Percentiles rank a stretch among this genome's conserved stretches.
phyloP scores from a whole-genome alignment of 1,140 invertebrate genomes.

The Habropoda laboriosa region DNA sequence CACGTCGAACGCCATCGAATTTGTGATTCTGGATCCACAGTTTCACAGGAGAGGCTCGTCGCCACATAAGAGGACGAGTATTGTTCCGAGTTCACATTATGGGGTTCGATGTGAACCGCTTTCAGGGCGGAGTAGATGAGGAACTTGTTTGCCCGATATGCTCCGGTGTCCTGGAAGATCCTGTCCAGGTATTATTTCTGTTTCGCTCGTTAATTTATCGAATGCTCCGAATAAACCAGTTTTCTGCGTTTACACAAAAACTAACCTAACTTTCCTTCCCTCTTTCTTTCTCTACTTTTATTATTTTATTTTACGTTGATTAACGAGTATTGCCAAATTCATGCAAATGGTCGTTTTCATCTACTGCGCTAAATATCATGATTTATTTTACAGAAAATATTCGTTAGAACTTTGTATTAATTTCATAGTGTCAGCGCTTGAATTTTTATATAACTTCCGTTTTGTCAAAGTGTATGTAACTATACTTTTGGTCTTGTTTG shows the following conservation, averaged over 20 bases:
- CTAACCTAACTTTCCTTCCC: slow-evolving; percentile 36
- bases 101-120: slow-evolving; percentile 94
- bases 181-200: slow-evolving; percentile 88
- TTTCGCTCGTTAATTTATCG: background rate
- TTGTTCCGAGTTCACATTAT: slow-evolving; percentile 79
- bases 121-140: slow-evolving; percentile 95
- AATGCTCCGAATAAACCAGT: background rate
- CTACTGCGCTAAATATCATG: background rate
- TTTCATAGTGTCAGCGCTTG: background rate
- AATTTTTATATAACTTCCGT: slow-evolving; percentile 8
- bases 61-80: slow-evolving; percentile 22
- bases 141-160: slow-evolving; percentile 96
- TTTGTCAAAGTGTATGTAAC: slow-evolving; percentile 11
- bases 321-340: background rate
- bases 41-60: slow-evolving; percentile 35
- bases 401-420: background rate
- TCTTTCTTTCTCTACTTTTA: background rate
- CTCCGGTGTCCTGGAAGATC: slow-evolving; percentile 94
- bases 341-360: background rate
- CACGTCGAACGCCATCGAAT: slow-evolving; percentile 46
- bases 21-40: slow-evolving; percentile 34
- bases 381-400: background rate
- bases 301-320: background rate
- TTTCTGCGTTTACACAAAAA: slow-evolving; percentile 5
- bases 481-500: background rate